phyloP scores from a whole-genome alignment of 2,113 vertebrate species.

The Nesogale talazaci region DNA sequence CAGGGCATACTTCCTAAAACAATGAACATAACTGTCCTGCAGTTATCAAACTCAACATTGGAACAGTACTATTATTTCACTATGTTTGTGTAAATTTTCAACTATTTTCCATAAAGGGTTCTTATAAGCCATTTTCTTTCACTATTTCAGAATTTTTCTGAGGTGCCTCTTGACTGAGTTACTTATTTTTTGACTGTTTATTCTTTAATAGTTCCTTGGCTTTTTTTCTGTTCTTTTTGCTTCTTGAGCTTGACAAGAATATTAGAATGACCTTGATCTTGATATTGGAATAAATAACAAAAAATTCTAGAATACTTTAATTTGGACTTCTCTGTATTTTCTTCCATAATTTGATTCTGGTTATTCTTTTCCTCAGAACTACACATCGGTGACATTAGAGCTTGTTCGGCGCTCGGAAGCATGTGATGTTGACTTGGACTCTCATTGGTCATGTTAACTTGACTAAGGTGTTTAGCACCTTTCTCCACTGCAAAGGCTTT shows the following conservation, averaged over 20 bases:
- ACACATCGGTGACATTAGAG: no score
- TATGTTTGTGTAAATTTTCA: neutral
- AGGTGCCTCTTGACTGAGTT: neutral
- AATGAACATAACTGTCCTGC: neutral
- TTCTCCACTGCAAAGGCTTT: neutral
- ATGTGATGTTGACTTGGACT: neutral
- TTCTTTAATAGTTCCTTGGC: neutral
- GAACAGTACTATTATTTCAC: neutral
- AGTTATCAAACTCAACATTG: constrained; percentile 2
- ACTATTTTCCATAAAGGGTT: neutral
- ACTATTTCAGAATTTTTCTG: neutral
- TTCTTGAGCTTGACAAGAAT: neutral
- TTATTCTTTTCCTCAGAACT: neutral
- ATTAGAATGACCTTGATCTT: no score
- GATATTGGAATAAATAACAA: neutral
- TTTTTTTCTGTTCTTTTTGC: neutral
- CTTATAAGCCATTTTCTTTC: neutral
- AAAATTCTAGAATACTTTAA: neutral
- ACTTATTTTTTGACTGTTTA: neutral
- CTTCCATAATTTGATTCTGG: neutral
- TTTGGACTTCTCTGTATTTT: neutral
- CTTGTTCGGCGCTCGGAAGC: neutral
- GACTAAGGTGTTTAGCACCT: neutral
- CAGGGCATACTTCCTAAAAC: neutral
- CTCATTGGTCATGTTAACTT: neutral